phyloP scores from a whole-genome alignment of 1,140 invertebrate species.

The Rhopalosiphum maidis region DNA sequence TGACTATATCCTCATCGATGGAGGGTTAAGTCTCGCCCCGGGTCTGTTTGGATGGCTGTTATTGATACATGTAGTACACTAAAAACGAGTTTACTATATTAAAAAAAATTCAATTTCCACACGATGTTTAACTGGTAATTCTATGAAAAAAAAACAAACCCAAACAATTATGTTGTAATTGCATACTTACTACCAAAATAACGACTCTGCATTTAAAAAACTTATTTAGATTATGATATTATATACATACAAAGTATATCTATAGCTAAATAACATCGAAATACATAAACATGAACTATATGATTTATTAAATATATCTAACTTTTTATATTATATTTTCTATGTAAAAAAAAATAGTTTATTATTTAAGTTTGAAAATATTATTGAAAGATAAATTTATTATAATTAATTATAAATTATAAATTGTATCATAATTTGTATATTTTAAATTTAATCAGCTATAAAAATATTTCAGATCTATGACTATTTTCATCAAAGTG shows the following conservation, averaged over 20 bases:
- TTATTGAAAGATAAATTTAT: not conserved
- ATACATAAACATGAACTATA: not conserved
- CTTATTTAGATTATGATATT: too few relatives aligned
- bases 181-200: not conserved
- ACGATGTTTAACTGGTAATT: conserved; percentile 40
- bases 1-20: conserved; percentile 53
- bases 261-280: not conserved
- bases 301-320: not conserved
- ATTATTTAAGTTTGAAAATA: not conserved
- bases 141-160: not conserved
- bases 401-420: not conserved
- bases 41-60: conserved; percentile 52
- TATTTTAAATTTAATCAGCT: not conserved
- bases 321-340: not conserved
- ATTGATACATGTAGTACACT: conserved; percentile 47
- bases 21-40: conserved; percentile 53
- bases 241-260: not conserved
- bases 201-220: too few relatives aligned
- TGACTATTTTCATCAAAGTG: not conserved
- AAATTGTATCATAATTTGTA: not conserved
- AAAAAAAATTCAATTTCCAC: conserved; percentile 37
- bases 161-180: conserved; percentile 2
- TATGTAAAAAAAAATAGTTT: not conserved
- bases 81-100: conserved; percentile 42
- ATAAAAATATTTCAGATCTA: not conserved